These are phyloP conservation scores for Oceanites oceanicus DNA, from an alignment of 2,113 vertebrate species.

Conservation along the genomic window DNA sequence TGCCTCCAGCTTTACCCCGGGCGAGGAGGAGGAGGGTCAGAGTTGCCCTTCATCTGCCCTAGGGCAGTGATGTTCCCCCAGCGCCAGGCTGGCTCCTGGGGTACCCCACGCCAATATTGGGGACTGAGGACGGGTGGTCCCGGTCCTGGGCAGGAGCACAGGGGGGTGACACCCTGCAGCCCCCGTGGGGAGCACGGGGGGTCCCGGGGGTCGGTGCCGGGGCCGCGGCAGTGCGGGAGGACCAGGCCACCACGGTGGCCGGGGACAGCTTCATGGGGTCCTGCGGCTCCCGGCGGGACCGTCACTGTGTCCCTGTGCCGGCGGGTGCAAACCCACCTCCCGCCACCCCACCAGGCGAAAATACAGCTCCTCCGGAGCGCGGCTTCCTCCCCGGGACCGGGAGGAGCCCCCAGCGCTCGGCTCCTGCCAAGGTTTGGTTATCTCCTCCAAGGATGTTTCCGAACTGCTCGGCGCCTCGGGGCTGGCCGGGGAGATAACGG, in stretches of 20 bases:
- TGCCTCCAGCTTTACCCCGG: background rate
- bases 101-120: rapidly evolving
- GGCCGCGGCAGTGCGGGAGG: background rate
- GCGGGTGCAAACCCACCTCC: background rate
- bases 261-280: background rate
- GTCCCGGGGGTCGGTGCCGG: rapidly evolving
- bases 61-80: background rate
- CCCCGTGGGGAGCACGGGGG: background rate
- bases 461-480: background rate
- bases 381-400: background rate
- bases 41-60: background rate
- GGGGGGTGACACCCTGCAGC: background rate
- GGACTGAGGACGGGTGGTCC: background rate
- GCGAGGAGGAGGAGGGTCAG: background rate
- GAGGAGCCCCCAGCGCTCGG: background rate
- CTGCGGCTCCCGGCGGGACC: background rate
- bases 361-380: rapidly evolving
- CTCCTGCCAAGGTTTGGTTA: conserved; percentile 7
- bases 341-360: rapidly evolving
- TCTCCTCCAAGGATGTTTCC: conserved; percentile 27
- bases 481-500: background rate
- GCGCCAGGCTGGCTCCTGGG: background rate
- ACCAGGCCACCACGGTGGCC: rapidly evolving
- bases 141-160: background rate
- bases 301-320: rapidly evolving